Evolutionary conservation across 2,888 invertebrate species (phyloP).

Genomic region (Catonia carolina): DNA sequence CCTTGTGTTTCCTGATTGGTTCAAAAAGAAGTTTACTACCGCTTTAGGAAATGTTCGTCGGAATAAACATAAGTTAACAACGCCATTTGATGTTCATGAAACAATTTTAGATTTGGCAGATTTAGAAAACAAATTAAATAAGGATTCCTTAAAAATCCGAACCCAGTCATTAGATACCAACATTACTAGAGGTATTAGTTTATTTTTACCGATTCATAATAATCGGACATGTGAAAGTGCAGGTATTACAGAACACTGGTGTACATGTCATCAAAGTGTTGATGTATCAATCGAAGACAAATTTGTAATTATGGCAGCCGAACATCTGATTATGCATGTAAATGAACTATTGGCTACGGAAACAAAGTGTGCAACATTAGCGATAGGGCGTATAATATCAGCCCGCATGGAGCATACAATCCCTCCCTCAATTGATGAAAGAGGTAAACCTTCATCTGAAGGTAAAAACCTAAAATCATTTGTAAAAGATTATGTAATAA

Average conservation of each 20-base stretch:
- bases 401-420: constrained; percentile 52
- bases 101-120: constrained; percentile 65
- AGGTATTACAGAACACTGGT: constrained; percentile 77
- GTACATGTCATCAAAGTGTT: constrained; percentile 69
- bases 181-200: constrained; percentile 56
- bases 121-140: constrained; percentile 43
- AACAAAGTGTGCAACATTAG: constrained; percentile 58
- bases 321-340: constrained; percentile 55
- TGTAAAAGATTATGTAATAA: constrained; percentile 56
- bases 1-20: constrained; percentile 61
- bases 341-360: constrained; percentile 56
- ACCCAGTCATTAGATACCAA: constrained; percentile 35
- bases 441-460: constrained; percentile 38
- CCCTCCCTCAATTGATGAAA: constrained; percentile 18
- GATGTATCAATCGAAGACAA: constrained; percentile 50
- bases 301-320: constrained; percentile 52
- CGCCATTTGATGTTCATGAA: constrained; percentile 76
- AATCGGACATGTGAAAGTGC: constrained; percentile 71
- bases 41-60: constrained; percentile 57
- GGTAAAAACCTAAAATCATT: not conserved
- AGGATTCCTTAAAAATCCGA: constrained; percentile 36
- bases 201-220: constrained; percentile 65
- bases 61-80: constrained; percentile 67
- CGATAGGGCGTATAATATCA: constrained; percentile 54
- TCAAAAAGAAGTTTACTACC: constrained; percentile 53